Evolutionary conservation across 2,113 vertebrate species (phyloP).

Genomic region (Tympanuchus pallidicinctus): DNA sequence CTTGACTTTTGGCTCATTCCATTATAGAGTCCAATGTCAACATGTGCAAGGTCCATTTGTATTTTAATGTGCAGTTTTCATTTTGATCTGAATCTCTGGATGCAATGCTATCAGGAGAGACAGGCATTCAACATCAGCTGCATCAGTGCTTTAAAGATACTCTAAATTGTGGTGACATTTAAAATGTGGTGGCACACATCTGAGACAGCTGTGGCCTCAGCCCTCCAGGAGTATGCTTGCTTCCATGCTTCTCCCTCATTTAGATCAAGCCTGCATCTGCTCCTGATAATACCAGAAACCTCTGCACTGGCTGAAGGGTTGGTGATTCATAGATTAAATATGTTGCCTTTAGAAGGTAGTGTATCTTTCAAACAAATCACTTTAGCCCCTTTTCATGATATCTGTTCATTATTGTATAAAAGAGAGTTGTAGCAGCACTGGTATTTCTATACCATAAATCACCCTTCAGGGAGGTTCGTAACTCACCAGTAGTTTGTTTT

Average conservation of each 20-base stretch:
- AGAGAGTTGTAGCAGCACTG: not conserved
- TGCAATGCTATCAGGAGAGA: not conserved
- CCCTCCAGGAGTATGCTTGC: not conserved
- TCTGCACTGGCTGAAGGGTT: constrained; percentile 1
- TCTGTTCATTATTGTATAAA: constrained; percentile 11
- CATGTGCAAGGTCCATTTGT: not conserved
- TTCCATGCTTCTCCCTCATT: not conserved
- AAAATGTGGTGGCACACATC: not conserved
- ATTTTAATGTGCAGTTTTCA: not conserved
- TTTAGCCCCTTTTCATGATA: not conserved
- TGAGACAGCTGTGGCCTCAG: not conserved
- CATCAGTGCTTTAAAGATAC: not conserved
- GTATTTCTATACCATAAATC: constrained; percentile 22
- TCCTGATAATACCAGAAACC: not conserved
- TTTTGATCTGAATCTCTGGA: not conserved
- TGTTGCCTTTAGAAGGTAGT: not conserved
- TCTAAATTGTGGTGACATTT: not conserved
- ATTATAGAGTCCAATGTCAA: not conserved
- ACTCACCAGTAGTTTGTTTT: constrained; percentile 3
- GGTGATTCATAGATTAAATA: not conserved
- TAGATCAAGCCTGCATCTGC: constrained; percentile 1
- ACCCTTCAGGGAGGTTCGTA: not conserved
- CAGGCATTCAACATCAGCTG: not conserved
- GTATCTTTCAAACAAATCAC: constrained; percentile 3
- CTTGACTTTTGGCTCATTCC: not conserved